Base-by-base conservation (phyloP, 2,797 vertebrate species). In the Chelidonichthys spinosus region DNA sequence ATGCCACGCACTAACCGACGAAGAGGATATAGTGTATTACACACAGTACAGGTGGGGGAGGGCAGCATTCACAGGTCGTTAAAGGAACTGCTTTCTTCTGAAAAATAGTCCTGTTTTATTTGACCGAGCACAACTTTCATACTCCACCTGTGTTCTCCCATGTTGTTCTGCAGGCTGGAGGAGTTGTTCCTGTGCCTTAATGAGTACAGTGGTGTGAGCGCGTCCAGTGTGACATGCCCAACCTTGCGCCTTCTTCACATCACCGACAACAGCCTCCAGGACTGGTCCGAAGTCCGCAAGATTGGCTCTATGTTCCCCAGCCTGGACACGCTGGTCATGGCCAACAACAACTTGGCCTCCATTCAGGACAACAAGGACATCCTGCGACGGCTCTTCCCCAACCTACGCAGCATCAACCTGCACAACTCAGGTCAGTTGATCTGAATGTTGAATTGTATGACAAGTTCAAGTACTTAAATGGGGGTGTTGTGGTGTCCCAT, bases 151-250 rank as follows among this genome's bases (percentile, higher is more conserved):
- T 25, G 25, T 25, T 25, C 25, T 25, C 25, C 46, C 33, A 11
- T 62, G 37, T 59, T 43, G 4, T 42, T 35, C 55, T 58, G 43
- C 93, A 99, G 98, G 91, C 93, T 99, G 93, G 97, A 99, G 93
- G 97, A 99, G 88, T 94, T 99, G 84, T 99, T 99, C 93, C 94
- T 99, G 95, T 98, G 98, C 97, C 97, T 98, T 97, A 99, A 99
- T 0, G 96, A 98, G 94, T 99, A 99, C 82, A 95, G 95, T 85
- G 92, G 94, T 86, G 97, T 99, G 92, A 96, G 94, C 83, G 93
- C 93, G 87, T 96, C 96, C 85, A 92, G 96, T 0, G 90, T 93
- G 78, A 93, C 95, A 90, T 99, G 97, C 91, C 95, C 95, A 85
- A 96, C 95, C 40, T 93, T 99, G 78, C 97, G 97, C 74, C 95